These are phyloP conservation scores for Ganaspis brasiliensis DNA, from an alignment of 2,888 invertebrate species.

Conservation along the genomic window DNA sequence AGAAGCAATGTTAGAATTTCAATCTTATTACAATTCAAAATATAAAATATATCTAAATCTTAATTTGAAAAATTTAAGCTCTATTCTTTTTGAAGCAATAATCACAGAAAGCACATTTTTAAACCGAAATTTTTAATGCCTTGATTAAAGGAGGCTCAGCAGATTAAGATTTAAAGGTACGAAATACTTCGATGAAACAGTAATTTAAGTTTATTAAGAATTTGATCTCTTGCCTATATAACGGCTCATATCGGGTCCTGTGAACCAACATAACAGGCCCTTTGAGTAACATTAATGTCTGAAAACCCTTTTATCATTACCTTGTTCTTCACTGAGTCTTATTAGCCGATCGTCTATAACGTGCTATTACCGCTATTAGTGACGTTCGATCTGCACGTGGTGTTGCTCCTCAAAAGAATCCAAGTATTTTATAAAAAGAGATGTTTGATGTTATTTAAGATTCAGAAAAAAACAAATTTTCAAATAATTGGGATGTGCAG, in stretches of 20 bases:
- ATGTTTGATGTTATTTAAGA: no score
- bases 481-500: no score
- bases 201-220: constrained; percentile 68
- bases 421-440: no score
- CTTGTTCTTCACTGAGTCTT: constrained; percentile 64
- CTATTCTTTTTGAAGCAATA: no score
- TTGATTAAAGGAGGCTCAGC: constrained; percentile 1
- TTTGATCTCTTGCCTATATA: constrained; percentile 61
- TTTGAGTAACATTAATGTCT: constrained; percentile 51
- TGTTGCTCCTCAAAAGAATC: background rate
- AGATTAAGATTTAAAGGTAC: background rate
- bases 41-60: no score
- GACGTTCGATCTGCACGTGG: background rate
- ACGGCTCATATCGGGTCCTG: constrained; percentile 60
- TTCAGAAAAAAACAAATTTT: no score
- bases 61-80: no score
- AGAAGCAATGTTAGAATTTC: no score
- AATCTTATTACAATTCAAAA: no score
- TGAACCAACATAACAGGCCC: constrained; percentile 12
- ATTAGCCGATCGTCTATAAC: constrained; percentile 54
- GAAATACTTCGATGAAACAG: constrained; percentile 58
- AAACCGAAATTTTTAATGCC: no score
- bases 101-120: no score
- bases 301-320: constrained; percentile 63
- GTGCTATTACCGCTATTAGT: no score